Base-by-base conservation (phyloP, 1,140 invertebrate genomes). In the Hetaerina americana region DNA sequence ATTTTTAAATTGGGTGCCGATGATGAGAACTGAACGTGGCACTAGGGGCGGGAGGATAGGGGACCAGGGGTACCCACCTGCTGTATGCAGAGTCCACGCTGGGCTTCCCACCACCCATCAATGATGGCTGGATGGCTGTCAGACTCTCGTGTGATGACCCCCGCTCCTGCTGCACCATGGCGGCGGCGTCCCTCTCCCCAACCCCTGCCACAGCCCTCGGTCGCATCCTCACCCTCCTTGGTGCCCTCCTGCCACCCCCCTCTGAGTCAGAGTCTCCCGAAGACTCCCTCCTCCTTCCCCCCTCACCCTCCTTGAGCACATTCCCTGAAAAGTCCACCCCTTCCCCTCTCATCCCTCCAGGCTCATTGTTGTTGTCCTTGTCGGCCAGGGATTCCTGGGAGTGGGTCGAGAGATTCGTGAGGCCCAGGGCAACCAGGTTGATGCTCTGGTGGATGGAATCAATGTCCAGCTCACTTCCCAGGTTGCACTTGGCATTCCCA, bases 1-100 rank as follows among this genome's bases (percentile, higher is more conserved):
- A n/a, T n/a, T n/a, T n/a, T n/a, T n/a, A n/a, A n/a, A n/a, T n/a
- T n/a, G n/a, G n/a, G n/a, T n/a, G n/a, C n/a, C n/a, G n/a, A n/a
- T n/a, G n/a, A n/a, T n/a, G n/a, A n/a, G n/a, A n/a, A n/a, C n/a
- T n/a, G n/a, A n/a, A n/a, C n/a, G n/a, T n/a, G n/a, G n/a, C n/a
- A n/a, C n/a, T n/a, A n/a, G n/a, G n/a, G n/a, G n/a, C n/a, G n/a
- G n/a, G n/a, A n/a, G n/a, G n/a, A n/a, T n/a, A n/a, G n/a, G n/a
- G n/a, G n/a, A n/a, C n/a, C n/a, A n/a, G n/a, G n/a, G n/a, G n/a
- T n/a, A n/a, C 76, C 81, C 77, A 89, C 88, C 88, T 89, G 81
- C 87, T 87, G 75, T 89, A 89, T 1, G 88, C 88, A 0, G 88
- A 90, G 77, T 90, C 88, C 0, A 80, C 84, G 73, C 84, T 87